Evolutionary conservation across 2,888 invertebrate genomes (phyloP), one percentile per base, ranked within the genome.

Genomic region (Sphaerophoria taeniata): DNA sequence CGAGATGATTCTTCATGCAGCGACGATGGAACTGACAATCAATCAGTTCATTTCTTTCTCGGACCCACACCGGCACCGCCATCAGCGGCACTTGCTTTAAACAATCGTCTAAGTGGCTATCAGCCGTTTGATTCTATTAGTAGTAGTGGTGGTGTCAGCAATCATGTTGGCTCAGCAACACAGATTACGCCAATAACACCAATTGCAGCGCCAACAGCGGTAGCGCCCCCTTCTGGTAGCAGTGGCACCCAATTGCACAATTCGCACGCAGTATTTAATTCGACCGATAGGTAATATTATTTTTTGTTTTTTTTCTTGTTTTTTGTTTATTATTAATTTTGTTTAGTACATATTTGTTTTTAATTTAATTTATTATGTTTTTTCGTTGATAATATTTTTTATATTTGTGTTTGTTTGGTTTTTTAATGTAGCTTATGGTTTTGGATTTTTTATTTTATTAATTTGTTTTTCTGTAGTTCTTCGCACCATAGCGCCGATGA

Each of bases 1-100:
- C 89, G 90, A 24, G 91, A 91, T 78, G 91, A 91, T 88, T 91
- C 91, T 67, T 91, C 91, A 33, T 89, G 89, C 70, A 91, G 91
- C 85, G 91, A 91, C 69, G 91, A 91, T 74, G 90, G 89, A 75
- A 84, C 87, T 61, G 90, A 89, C 63, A 89, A 88, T 83, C 89
- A 89, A 85, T 90, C 90, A 60, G 90, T 90, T 31, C 89, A 90
- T 73, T 90, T 90, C 85, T 89, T 88, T 86, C 87, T 90, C 70
- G 89, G 90, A 39, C 87, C 87, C 61, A 81, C 88, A 71, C 88
- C 89, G 5, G 77, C 43, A 43, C 43, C 43, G 12, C 60, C 60
- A 34, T 2, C 36, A 14, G 16, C 88, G 58, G 77, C 80, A 31
- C 47, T 65, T 6, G 79, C 47, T 71, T 2, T 75, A 6, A 85